phyloP scores from a whole-genome alignment of 2,888 invertebrate species.

The Drosophila peninsularis region DNA sequence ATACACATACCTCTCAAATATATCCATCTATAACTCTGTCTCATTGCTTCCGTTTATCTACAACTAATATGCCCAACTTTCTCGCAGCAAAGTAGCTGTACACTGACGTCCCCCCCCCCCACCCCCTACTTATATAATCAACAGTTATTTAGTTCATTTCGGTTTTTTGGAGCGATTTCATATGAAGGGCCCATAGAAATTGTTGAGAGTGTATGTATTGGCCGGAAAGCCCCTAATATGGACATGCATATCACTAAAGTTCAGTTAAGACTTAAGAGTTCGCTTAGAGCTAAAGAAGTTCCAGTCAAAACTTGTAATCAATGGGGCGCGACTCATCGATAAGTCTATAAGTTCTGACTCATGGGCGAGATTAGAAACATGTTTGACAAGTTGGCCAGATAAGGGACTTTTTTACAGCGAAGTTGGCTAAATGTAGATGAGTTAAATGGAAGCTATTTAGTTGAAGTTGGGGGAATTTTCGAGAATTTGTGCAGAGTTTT shows the following conservation, averaged over 20 bases:
- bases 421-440: neutral
- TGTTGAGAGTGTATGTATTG: neutral
- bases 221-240: neutral
- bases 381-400: neutral
- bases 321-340: neutral
- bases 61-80: neutral
- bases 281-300: neutral
- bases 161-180: neutral
- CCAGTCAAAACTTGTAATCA: neutral
- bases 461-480: slow-evolving; percentile 3
- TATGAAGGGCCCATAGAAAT: neutral
- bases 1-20: neutral
- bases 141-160: slow-evolving; percentile 10
- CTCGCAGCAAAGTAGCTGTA: neutral
- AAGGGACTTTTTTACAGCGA: neutral
- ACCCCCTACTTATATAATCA: neutral
- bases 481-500: slow-evolving; percentile 20
- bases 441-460: neutral
- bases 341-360: neutral
- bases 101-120: neutral
- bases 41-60: neutral
- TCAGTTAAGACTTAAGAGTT: too few relatives aligned
- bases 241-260: too few relatives aligned
- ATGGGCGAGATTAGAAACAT: neutral
- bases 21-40: too few relatives aligned